phyloP scores from a whole-genome alignment of 1,140 invertebrate species.

The Bombus haemorrhoidalis region DNA sequence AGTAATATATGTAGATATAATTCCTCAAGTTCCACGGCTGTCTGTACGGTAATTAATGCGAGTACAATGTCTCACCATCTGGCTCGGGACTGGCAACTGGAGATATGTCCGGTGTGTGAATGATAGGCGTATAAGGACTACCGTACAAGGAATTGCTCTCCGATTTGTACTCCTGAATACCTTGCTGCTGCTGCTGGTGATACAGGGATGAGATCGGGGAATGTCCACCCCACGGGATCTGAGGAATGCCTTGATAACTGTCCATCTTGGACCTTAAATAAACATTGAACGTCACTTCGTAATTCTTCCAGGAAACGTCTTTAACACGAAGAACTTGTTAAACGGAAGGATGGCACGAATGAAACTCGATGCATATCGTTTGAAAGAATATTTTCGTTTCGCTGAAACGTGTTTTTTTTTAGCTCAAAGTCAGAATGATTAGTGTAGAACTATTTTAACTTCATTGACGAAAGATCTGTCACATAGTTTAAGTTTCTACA shows the following conservation, averaged over 20 bases:
- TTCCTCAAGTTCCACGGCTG: neutral
- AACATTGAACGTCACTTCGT: constrained; percentile 13
- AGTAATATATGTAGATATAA: neutral
- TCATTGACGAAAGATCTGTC: neutral
- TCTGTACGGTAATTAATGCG: constrained; percentile 15
- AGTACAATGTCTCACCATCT: constrained; percentile 74
- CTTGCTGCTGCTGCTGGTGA: constrained; percentile 78
- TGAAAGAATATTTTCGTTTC: neutral
- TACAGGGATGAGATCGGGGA: constrained; percentile 81
- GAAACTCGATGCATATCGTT: neutral
- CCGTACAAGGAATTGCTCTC: constrained; percentile 82
- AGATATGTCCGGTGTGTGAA: constrained; percentile 81
- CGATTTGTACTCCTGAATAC: constrained; percentile 81
- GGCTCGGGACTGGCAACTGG: constrained; percentile 81
- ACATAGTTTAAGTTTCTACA: too few relatives aligned
- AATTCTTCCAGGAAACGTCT: neutral
- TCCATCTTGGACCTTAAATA: constrained; percentile 80
- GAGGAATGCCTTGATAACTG: constrained; percentile 79
- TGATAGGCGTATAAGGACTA: constrained; percentile 81
- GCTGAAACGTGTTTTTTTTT: neutral
- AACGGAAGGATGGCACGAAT: too few relatives aligned
- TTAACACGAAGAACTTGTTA: neutral
- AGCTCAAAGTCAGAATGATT: neutral
- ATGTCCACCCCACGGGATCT: constrained; percentile 80
- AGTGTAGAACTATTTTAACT: too few relatives aligned